These are phyloP conservation scores for Pampusana beccarii DNA, from an alignment of 2,113 vertebrate genomes.

Conservation along the genomic window DNA sequence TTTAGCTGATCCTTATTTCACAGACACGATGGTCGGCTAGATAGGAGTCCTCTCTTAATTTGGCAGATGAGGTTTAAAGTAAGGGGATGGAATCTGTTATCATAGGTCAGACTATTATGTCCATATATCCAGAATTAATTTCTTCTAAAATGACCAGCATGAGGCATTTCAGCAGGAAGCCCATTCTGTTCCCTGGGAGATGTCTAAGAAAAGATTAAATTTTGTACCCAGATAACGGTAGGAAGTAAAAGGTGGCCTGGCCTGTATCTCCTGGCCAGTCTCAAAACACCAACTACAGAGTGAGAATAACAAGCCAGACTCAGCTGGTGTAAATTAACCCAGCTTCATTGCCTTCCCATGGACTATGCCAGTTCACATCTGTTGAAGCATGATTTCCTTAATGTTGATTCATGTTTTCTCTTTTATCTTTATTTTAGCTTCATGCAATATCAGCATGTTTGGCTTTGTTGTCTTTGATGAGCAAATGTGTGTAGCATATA, in stretches of 20 bases:
- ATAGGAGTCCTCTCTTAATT: not conserved
- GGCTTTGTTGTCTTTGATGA: not conserved
- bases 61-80: not conserved
- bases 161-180: not conserved
- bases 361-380: not conserved
- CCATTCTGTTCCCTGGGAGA: not conserved
- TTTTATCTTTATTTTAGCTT: not conserved
- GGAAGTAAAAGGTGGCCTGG: not conserved
- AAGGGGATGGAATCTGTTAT: not conserved
- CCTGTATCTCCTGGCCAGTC: not conserved
- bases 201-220: not conserved
- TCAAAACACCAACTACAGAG: not conserved
- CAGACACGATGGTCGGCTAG: not conserved
- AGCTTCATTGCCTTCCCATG: not conserved
- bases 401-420: not conserved
- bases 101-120: not conserved
- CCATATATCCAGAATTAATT: not conserved
- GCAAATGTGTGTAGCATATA: not conserved
- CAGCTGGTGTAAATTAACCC: not conserved
- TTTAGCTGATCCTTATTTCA: not conserved
- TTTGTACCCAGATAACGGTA: not conserved
- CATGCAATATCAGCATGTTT: not conserved
- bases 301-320: not conserved
- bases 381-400: not conserved
- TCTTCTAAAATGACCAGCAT: not conserved